These are phyloP conservation scores for Thymallus thymallus DNA, from an alignment of 2,113 vertebrate genomes.

Conservation along the genomic window DNA sequence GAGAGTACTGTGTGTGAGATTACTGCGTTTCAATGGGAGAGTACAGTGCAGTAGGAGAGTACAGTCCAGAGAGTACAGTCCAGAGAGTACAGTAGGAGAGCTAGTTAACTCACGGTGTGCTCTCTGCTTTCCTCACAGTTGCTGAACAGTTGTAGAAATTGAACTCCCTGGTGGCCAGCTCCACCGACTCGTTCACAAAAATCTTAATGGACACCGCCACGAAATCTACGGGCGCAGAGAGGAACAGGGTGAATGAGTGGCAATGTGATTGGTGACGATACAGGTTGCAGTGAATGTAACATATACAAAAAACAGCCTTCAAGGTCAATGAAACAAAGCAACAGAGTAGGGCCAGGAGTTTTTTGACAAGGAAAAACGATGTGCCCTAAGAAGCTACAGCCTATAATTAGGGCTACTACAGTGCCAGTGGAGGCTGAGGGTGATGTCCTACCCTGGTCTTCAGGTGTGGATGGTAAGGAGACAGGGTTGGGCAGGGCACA, in stretches of 20 bases:
- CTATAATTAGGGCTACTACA: neutral
- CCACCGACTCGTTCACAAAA: conserved; percentile 53
- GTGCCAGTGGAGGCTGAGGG: neutral
- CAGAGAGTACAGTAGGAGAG: too few relatives aligned
- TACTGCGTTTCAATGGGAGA: too few relatives aligned
- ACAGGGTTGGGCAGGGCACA: conserved; percentile 59
- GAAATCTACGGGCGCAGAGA: conserved; percentile 72
- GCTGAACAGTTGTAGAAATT: conserved; percentile 90
- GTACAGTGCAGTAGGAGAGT: too few relatives aligned
- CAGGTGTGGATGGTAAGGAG: conserved; percentile 56
- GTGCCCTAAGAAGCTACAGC: neutral
- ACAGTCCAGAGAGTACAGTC: too few relatives aligned
- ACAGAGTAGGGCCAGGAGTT: too few relatives aligned
- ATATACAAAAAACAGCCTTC: too few relatives aligned
- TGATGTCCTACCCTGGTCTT: conserved; percentile 55
- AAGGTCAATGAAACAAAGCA: too few relatives aligned
- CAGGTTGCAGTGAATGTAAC: neutral
- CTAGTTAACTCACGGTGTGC: conserved; percentile 84
- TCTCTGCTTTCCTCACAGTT: conserved; percentile 79
- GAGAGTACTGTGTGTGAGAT: too few relatives aligned
- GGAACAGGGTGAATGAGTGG: neutral
- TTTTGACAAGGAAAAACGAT: too few relatives aligned
- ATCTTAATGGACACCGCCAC: conserved; percentile 81
- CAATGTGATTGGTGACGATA: neutral
- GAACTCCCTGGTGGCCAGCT: conserved; percentile 80